These are phyloP conservation scores for Bombyx huttoni DNA, from an alignment of 2,888 invertebrate genomes.

Conservation along the genomic window DNA sequence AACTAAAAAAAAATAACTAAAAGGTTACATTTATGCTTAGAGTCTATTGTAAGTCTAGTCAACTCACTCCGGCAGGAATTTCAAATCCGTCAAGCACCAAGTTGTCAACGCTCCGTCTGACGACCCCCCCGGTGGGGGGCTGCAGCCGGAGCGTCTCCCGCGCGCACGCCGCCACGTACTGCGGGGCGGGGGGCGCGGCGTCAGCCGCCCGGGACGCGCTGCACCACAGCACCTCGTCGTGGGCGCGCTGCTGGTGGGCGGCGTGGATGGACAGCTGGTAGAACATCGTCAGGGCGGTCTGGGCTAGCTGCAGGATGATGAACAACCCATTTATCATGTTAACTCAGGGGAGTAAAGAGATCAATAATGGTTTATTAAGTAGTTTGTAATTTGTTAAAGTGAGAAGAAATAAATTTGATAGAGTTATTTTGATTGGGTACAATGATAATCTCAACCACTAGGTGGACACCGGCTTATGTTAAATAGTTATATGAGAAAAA, in stretches of 20 bases:
- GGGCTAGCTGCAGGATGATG: conserved; percentile 35
- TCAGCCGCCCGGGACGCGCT: conserved; percentile 37
- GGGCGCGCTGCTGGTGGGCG: conserved; percentile 53
- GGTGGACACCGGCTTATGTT: too few species aligned
- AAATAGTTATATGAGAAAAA: too few species aligned
- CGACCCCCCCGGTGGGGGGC: conserved; percentile 57
- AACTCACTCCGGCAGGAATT: conserved; percentile 54
- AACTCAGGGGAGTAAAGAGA: too few species aligned
- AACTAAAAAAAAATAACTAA: too few species aligned
- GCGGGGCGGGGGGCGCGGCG: conserved; percentile 24
- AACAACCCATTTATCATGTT: too few species aligned
- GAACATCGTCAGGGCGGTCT: conserved; percentile 52
- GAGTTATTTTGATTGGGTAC: too few species aligned
- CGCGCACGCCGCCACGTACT: conserved; percentile 42
- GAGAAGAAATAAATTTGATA: too few species aligned
- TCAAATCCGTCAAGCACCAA: conserved; percentile 48
- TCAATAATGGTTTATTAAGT: too few species aligned
- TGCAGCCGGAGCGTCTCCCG: conserved; percentile 48
- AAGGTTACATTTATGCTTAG: not conserved
- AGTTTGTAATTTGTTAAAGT: too few species aligned
- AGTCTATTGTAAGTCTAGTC: not conserved
- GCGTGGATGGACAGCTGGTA: conserved; percentile 57
- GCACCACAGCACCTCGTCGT: conserved; percentile 51
- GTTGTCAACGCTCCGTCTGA: conserved; percentile 35
- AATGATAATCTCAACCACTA: too few species aligned